Evolutionary conservation across 2,113 vertebrate species (phyloP).

Genomic region (Protobothrops flavoviridis): DNA sequence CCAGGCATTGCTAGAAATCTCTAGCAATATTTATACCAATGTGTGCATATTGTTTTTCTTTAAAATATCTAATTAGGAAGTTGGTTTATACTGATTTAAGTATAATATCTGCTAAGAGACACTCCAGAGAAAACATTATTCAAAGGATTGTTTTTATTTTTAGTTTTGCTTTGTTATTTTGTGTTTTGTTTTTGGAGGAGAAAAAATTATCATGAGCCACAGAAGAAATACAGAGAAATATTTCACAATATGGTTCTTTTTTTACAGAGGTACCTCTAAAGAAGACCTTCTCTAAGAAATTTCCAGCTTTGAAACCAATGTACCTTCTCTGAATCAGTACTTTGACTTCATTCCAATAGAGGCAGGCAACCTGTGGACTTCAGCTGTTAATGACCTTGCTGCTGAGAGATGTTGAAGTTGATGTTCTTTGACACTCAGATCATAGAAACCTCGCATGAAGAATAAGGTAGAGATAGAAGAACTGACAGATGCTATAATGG

Average conservation of each 20-base stretch:
- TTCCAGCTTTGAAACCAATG: background rate
- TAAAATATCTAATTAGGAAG: background rate
- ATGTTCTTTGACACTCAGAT: background rate
- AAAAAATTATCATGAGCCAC: background rate
- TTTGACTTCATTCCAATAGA: background rate
- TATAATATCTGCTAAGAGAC: background rate
- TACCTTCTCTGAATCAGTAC: background rate
- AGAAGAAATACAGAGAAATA: background rate
- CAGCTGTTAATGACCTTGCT: background rate
- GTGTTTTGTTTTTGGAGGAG: background rate
- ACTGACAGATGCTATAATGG: background rate
- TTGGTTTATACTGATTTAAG: background rate
- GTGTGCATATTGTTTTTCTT: background rate
- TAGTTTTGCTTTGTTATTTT: background rate
- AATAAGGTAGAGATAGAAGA: background rate
- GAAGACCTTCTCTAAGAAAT: background rate
- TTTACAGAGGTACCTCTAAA: background rate
- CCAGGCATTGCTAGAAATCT: background rate
- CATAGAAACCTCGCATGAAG: background rate
- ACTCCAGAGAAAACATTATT: background rate
- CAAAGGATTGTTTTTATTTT: background rate
- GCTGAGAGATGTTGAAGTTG: background rate
- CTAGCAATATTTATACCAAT: background rate
- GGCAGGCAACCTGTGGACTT: background rate
- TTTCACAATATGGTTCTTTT: background rate